These are phyloP conservation scores for Temnopleurus reevesii DNA, from an alignment of 53 echinoderm and acorn worm species.

Conservation along the genomic window DNA sequence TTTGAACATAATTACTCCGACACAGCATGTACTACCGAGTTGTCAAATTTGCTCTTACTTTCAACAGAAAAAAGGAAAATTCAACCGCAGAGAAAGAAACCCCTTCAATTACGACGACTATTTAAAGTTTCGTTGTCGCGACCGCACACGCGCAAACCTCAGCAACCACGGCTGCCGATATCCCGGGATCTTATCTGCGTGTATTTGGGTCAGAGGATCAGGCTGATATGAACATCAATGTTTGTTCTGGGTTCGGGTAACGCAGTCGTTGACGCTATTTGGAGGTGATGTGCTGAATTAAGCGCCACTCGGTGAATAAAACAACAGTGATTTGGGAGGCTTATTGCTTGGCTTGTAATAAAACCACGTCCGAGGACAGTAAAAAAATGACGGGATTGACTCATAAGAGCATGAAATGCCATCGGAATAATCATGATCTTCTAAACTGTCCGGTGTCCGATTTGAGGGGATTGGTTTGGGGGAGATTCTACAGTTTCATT, in stretches of 20 bases:
- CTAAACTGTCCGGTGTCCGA: background rate
- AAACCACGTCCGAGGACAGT: background rate
- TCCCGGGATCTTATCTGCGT: slow-evolving; percentile 36
- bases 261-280: slow-evolving; percentile 16
- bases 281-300: slow-evolving; percentile 47
- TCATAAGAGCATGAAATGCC: slow-evolving; percentile 33
- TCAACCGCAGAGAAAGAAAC: slow-evolving; percentile 11
- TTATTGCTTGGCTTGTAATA: slow-evolving; percentile 47
- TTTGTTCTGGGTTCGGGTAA: slow-evolving; percentile 52
- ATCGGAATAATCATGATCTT: slow-evolving; percentile 21
- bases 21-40: background rate
- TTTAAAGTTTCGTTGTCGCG: slow-evolving; percentile 20
- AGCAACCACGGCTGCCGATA: slow-evolving; percentile 27
- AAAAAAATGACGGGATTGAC: slow-evolving; percentile 43
- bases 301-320: slow-evolving; percentile 56
- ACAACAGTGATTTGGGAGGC: slow-evolving; percentile 52
- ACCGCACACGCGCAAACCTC: slow-evolving; percentile 43
- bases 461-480: background rate
- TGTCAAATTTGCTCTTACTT: background rate
- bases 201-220: slow-evolving; percentile 53
- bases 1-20: background rate
- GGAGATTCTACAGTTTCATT: slow-evolving; percentile 3
- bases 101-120: slow-evolving; percentile 46
- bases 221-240: slow-evolving; percentile 61
- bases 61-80: background rate